Conservation (phyloP, 2,888 invertebrate genomes). For the Hypolimnas misippus region DNA sequence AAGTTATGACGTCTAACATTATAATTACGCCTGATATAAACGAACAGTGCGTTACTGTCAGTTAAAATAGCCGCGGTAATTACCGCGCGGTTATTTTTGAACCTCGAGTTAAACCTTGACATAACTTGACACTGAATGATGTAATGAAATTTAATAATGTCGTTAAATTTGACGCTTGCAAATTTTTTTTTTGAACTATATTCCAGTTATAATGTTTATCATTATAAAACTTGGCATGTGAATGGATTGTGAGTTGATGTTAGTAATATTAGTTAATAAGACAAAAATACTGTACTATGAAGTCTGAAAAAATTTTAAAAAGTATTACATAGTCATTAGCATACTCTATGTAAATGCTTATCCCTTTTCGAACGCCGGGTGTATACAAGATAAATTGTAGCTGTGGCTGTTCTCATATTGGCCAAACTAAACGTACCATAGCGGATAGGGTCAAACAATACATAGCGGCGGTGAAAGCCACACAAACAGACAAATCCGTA, state of each 20-base stretch:
- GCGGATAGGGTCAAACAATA: no score
- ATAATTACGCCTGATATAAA: not conserved
- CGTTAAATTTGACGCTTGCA: slow-evolving; percentile 15
- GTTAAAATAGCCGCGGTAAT: slow-evolving; percentile 2
- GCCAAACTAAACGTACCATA: no score
- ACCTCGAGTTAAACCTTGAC: slow-evolving; percentile 26
- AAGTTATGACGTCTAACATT: not conserved
- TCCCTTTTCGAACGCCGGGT: no score
- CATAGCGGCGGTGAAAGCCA: no score
- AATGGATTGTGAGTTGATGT: not conserved
- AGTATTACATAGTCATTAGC: no score
- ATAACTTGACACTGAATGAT: slow-evolving; percentile 10
- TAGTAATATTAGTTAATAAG: no score
- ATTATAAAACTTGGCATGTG: not conserved
- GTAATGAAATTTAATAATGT: slow-evolving; percentile 14
- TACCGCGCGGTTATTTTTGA: slow-evolving; percentile 20
- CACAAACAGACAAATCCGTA: no score
- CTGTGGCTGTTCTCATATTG: no score
- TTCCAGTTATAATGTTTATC: slow-evolving; percentile 6
- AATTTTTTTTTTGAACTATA: slow-evolving; percentile 4
- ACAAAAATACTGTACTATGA: no score
- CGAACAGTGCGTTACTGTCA: not conserved
- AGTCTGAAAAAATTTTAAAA: no score
- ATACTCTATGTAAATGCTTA: no score
- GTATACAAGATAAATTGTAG: no score